Evolutionary conservation across 1,140 invertebrate genomes (phyloP).

Genomic region (Caenorhabditis tropicalis): DNA sequence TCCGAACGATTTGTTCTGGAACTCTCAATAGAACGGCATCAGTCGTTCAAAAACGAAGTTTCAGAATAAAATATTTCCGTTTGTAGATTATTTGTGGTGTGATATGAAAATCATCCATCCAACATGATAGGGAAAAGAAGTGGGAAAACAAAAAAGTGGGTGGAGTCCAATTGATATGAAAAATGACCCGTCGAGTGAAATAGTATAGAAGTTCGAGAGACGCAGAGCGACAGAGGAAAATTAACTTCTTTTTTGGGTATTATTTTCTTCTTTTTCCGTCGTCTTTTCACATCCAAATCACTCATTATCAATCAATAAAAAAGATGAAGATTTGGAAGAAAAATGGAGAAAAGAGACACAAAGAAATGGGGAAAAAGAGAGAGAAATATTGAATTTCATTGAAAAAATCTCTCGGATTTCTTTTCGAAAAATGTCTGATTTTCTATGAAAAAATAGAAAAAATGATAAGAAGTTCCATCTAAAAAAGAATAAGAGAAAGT

Average conservation of each 20-base stretch:
- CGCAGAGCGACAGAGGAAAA: neutral
- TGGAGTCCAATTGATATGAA: slow-evolving; percentile 6
- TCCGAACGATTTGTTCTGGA: too few species aligned
- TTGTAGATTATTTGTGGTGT: too few species aligned
- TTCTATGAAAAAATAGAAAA: neutral
- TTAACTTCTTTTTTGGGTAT: neutral
- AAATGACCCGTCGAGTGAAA: neutral
- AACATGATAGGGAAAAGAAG: neutral
- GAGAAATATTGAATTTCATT: neutral
- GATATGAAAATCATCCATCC: neutral
- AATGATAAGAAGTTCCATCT: neutral
- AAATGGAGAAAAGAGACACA: neutral
- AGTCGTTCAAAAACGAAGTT: too few species aligned
- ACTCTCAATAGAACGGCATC: too few species aligned
- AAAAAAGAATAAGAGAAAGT: neutral
- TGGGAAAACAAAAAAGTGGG: neutral
- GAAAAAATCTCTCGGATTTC: neutral
- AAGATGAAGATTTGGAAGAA: neutral
- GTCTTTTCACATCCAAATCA: neutral
- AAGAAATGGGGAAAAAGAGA: neutral
- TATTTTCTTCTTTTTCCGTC: neutral
- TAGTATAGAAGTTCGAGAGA: neutral
- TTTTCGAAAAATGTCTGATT: neutral
- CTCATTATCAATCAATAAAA: slow-evolving; percentile 1
- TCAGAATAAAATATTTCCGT: too few species aligned